Evolutionary conservation across 2,797 vertebrate genomes (phyloP).

Genomic region (Dicrostonyx torquatus): DNA sequence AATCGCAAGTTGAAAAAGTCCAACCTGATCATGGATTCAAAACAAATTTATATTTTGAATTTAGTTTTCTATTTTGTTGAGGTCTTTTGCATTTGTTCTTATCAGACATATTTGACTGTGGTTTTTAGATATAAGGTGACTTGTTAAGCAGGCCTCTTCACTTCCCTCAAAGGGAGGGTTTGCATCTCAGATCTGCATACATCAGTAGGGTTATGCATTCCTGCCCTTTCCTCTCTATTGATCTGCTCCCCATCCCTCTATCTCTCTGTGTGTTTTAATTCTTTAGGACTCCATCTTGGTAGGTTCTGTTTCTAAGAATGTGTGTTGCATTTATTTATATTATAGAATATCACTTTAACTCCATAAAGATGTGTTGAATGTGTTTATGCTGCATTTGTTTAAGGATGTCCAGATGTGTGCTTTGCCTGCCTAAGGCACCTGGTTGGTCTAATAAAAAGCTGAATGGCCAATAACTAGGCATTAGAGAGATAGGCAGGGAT

Average conservation of each 20-base stretch:
- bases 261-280: not conserved
- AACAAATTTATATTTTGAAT: not conserved
- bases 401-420: not conserved
- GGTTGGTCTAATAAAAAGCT: not conserved
- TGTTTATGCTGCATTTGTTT: not conserved
- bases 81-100: not conserved
- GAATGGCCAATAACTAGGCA: not conserved
- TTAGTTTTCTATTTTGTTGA: not conserved
- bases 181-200: not conserved
- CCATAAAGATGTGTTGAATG: too few species aligned
- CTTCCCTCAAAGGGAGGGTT: too few species aligned
- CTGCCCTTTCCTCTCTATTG: not conserved
- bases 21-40: not conserved
- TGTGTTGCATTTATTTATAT: not conserved
- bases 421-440: not conserved
- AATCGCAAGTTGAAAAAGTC: not conserved
- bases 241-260: rapidly evolving
- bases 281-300: not conserved
- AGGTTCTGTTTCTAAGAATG: not conserved
- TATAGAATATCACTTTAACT: too few species aligned
- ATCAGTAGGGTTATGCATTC: not conserved
- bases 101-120: not conserved
- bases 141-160: not conserved
- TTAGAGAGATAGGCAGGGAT: not conserved
- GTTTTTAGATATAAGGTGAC: not conserved